phyloP scores from a whole-genome alignment of 1,140 invertebrate genomes.

The Mylabris phalerata region DNA sequence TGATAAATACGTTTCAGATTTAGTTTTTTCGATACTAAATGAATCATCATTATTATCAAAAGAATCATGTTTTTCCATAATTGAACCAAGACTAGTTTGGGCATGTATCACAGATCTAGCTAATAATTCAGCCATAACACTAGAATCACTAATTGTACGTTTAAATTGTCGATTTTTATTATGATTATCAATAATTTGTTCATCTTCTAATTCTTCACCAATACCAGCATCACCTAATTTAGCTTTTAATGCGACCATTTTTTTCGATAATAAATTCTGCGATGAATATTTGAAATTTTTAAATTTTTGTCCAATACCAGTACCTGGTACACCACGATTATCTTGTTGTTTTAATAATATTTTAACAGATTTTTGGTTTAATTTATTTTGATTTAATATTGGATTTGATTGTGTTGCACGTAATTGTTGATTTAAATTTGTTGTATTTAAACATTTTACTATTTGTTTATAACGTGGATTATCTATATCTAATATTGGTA shows the following conservation, averaged over 20 bases:
- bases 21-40: too few species aligned
- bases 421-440: constrained; percentile 1
- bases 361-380: constrained; percentile 40
- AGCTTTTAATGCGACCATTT: constrained; percentile 44
- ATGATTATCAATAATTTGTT: constrained; percentile 19
- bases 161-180: constrained; percentile 46
- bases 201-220: constrained; percentile 37
- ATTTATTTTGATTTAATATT: constrained; percentile 11
- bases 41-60: constrained; percentile 18
- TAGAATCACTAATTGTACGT: constrained; percentile 51
- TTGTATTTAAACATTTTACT: constrained; percentile 16
- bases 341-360: constrained; percentile 51
- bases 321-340: constrained; percentile 44
- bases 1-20: too few species aligned
- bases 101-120: constrained; percentile 55
- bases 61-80: constrained; percentile 26
- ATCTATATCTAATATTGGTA: constrained; percentile 6
- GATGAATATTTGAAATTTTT: constrained; percentile 50
- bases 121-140: constrained; percentile 55
- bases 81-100: constrained; percentile 49
- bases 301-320: constrained; percentile 47
- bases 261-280: constrained; percentile 48
- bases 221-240: constrained; percentile 39
- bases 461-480: constrained; percentile 16
- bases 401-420: constrained; percentile 21